Evolutionary conservation across 2,888 invertebrate genomes (phyloP).

Genomic region (Drosophila cracens): DNA sequence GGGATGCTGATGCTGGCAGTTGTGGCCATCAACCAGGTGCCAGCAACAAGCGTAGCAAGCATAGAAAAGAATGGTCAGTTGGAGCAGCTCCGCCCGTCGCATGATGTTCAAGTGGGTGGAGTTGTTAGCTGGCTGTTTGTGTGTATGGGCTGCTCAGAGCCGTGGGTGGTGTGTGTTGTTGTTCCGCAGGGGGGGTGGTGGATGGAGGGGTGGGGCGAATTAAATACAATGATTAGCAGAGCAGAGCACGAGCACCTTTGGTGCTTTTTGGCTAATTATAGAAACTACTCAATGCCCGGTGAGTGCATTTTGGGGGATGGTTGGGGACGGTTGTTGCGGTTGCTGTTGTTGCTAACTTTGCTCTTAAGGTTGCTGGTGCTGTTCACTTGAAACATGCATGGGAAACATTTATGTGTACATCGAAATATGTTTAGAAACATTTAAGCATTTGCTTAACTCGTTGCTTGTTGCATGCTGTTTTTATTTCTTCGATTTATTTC

Average conservation of each 20-base stretch:
- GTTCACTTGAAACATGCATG: conserved; percentile 36
- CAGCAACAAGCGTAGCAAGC: conserved; percentile 38
- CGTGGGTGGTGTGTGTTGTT: background rate
- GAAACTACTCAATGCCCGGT: conserved; percentile 41
- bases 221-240: conserved; percentile 1
- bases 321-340: conserved; percentile 18
- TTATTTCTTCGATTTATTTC: conserved; percentile 32
- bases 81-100: conserved; percentile 30
- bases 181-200: background rate
- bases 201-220: background rate
- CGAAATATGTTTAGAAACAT: conserved; percentile 21
- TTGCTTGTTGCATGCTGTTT: conserved; percentile 44
- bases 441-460: conserved; percentile 44
- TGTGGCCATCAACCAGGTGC: conserved; percentile 70
- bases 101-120: conserved; percentile 32
- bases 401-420: conserved; percentile 11
- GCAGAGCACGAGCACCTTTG: conserved; percentile 1
- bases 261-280: conserved; percentile 42
- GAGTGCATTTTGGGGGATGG: conserved; percentile 35
- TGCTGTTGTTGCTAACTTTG: conserved; percentile 17
- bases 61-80: conserved; percentile 29
- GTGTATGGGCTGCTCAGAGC: background rate
- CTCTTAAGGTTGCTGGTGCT: conserved; percentile 19
- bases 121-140: background rate
- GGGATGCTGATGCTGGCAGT: conserved; percentile 89